Conservation (phyloP, 2,888 invertebrate genomes). For the Athalia circularis region DNA sequence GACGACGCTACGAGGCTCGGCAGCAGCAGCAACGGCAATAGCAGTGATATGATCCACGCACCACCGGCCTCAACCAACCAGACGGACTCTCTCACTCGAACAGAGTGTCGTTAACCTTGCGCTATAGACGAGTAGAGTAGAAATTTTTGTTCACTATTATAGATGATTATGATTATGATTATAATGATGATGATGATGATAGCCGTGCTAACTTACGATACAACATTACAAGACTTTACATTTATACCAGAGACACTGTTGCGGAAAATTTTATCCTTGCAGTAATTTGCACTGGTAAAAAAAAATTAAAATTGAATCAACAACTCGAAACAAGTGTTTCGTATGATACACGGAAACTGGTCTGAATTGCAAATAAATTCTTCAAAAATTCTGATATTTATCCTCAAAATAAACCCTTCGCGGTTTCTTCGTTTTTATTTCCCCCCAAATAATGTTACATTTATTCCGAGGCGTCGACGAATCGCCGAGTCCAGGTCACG, state of each 20-base stretch:
- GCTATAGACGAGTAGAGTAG: neutral
- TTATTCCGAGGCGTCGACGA: too few relatives aligned
- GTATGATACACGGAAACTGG: too few relatives aligned
- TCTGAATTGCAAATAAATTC: too few relatives aligned
- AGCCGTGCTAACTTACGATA: too few relatives aligned
- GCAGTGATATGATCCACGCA: slow-evolving; percentile 35
- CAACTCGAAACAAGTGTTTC: neutral
- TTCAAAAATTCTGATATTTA: too few relatives aligned
- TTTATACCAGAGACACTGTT: too few relatives aligned
- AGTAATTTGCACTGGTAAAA: neutral
- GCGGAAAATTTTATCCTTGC: neutral
- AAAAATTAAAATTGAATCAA: neutral
- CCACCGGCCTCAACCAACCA: slow-evolving; percentile 29
- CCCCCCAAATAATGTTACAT: too few relatives aligned
- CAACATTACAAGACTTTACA: too few relatives aligned
- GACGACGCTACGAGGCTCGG: neutral
- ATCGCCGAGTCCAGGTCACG: too few relatives aligned
- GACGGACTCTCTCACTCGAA: slow-evolving; percentile 45
- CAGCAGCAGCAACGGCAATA: neutral
- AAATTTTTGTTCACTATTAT: slow-evolving; percentile 5
- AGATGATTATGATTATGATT: neutral
- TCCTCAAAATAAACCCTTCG: too few relatives aligned
- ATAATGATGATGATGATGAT: neutral
- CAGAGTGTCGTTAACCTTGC: slow-evolving; percentile 42
- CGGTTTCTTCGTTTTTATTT: too few relatives aligned